Evolutionary conservation across 1,140 invertebrate species (phyloP).

Genomic region (Phthorimaea operculella): DNA sequence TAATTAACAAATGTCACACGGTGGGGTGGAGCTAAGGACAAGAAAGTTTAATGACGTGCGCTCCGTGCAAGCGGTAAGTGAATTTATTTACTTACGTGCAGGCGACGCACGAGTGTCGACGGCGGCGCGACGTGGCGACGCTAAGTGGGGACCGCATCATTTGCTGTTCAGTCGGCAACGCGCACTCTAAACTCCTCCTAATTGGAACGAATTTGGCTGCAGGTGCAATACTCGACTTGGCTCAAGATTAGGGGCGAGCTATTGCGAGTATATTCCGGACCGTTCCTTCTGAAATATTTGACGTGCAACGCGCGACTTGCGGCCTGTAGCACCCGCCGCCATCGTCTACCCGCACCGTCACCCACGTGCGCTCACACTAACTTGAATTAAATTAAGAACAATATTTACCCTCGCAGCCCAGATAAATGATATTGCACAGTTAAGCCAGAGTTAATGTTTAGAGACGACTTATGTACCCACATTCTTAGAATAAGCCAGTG

Average conservation of each 20-base stretch:
- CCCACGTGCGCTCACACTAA: conserved; percentile 46
- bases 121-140: conserved; percentile 19
- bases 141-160: conserved; percentile 63
- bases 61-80: conserved; percentile 44
- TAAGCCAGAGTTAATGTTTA: conserved; percentile 50
- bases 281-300: conserved; percentile 57
- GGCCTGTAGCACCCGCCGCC: conserved; percentile 28
- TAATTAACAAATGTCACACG: conserved; percentile 47
- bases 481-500: conserved; percentile 40
- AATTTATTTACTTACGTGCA: conserved; percentile 61
- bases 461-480: conserved; percentile 50
- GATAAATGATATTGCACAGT: conserved; percentile 62
- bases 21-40: conserved; percentile 36
- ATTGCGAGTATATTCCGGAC: conserved; percentile 55
- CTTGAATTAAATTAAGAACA: conserved; percentile 68
- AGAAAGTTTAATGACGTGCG: conserved; percentile 60
- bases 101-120: conserved; percentile 50
- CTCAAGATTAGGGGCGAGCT: conserved; percentile 62
- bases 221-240: conserved; percentile 63
- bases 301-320: conserved; percentile 55
- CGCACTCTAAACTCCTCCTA: conserved; percentile 62
- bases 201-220: conserved; percentile 67
- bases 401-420: conserved; percentile 55
- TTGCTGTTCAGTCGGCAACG: conserved; percentile 60
- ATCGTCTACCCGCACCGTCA: conserved; percentile 24